Evolutionary conservation across 2,113 vertebrate species (phyloP).

Genomic region (Microcebus ravelobensis): DNA sequence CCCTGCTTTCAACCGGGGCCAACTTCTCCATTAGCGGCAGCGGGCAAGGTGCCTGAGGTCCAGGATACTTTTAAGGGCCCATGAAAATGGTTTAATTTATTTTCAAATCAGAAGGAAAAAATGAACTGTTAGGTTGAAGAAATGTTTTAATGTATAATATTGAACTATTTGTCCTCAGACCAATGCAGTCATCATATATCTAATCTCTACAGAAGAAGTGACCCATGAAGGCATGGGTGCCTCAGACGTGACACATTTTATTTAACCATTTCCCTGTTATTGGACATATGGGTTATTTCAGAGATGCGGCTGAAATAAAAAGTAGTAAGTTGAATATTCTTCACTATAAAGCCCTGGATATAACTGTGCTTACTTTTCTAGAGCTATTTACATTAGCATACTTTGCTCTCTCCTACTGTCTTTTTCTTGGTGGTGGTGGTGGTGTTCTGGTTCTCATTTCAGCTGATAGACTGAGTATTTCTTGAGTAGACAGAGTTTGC

Average conservation of each 20-base stretch:
- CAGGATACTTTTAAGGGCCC: neutral
- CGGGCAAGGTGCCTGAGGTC: fast-evolving
- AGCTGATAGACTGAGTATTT: fast-evolving
- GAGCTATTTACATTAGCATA: neutral
- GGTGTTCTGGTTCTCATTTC: neutral
- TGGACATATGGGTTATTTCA: neutral
- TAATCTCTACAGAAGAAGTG: neutral
- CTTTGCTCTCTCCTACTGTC: neutral
- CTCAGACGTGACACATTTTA: neutral
- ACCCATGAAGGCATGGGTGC: neutral
- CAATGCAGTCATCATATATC: neutral
- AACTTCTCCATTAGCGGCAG: neutral
- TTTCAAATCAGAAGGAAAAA: neutral
- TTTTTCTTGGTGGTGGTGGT: neutral
- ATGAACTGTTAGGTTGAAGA: neutral
- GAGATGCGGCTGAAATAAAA: neutral
- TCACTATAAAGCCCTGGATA: neutral
- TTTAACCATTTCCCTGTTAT: neutral
- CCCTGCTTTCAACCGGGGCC: neutral
- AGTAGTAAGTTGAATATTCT: neutral
- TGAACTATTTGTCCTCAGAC: neutral
- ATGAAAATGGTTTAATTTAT: neutral
- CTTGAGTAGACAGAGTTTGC: too few relatives aligned
- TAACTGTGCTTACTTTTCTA: neutral
- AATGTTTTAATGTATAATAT: neutral